These are phyloP conservation scores for Nebria ingens DNA, from an alignment of 1,140 invertebrate species.

Conservation along the genomic window DNA sequence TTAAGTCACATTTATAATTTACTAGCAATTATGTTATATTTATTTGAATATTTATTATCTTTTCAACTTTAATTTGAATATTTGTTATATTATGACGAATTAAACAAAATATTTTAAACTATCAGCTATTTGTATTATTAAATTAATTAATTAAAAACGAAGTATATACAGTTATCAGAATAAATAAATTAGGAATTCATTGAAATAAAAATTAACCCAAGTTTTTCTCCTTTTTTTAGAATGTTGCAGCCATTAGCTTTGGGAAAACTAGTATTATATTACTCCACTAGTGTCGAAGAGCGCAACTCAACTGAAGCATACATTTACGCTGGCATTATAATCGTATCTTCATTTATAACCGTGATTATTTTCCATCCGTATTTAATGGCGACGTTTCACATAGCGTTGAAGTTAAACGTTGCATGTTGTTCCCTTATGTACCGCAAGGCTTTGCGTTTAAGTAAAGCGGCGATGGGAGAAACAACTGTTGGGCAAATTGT, in stretches of 20 bases:
- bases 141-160: no score
- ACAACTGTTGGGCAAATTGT: conserved; percentile 80
- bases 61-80: no score
- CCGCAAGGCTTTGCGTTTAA: conserved; percentile 63
- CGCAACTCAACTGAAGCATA: conserved; percentile 43
- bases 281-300: conserved; percentile 38
- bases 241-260: conserved; percentile 57
- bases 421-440: conserved; percentile 73
- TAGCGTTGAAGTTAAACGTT: conserved; percentile 73
- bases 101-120: no score
- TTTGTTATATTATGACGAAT: no score
- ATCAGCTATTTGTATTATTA: no score
- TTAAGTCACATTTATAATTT: no score
- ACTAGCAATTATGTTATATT: no score
- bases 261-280: conserved; percentile 55
- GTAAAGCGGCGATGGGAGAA: conserved; percentile 59
- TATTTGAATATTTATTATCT: no score
- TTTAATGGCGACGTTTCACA: conserved; percentile 60
- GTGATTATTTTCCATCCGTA: conserved; percentile 66
- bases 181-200: no score
- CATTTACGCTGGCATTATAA: conserved; percentile 54
- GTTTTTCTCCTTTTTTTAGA: no score
- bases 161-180: no score
- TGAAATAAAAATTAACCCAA: no score
- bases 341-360: conserved; percentile 56